Base-by-base conservation (phyloP, 2,888 invertebrate genomes). In the Sminthurinus aureus region DNA sequence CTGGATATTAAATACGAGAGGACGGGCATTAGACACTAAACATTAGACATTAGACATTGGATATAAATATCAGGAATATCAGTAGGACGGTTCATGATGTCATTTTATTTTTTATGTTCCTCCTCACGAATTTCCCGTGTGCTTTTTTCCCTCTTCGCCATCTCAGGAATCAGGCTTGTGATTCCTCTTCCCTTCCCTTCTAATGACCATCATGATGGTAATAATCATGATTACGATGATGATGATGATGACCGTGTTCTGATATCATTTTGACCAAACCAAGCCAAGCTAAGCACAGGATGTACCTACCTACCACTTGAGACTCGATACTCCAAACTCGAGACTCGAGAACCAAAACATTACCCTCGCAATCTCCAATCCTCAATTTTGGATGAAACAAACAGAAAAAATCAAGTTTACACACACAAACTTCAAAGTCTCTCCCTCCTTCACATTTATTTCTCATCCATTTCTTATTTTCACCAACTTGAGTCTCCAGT, bases 81-180 rank as follows among this genome's bases (percentile, higher is more conserved):
- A 38, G 38, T 1, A 38, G 38, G 38, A 38, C 38, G 38, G 38
- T 38, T 38, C 38, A 38, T 38, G 38, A 38, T 38, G 38, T 38
- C 38, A 38, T 38, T 38, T 13, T 51, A 15, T 20, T 69, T 77
- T 50, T 20, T 26, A 81, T 38, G 79, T 38, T 20, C 51, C 3
- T 81, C 80, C 84, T 83, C 85, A 85, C 85, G 85, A 38, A 85
- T 85, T 83, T 83, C 85, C 76, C 81, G 85, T 85, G 73, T 73
- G 85, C 81, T 77, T 58, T 50, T 75, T 50, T 20, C 50, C 9
- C 75, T n/a, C 15, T n/a, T 18, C 51, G 50, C 51, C 12, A 2
- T 71, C 58, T 58, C 58, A 15, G 13, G 58, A 69, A 22, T 80
- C 18, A 52, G 73, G 83, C 81, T 83, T 83, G 77, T 83, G 85